Evolutionary conservation across 1,140 invertebrate species (phyloP), one percentile per base, ranked within the genome.

Genomic region (Calliphora vicina): DNA sequence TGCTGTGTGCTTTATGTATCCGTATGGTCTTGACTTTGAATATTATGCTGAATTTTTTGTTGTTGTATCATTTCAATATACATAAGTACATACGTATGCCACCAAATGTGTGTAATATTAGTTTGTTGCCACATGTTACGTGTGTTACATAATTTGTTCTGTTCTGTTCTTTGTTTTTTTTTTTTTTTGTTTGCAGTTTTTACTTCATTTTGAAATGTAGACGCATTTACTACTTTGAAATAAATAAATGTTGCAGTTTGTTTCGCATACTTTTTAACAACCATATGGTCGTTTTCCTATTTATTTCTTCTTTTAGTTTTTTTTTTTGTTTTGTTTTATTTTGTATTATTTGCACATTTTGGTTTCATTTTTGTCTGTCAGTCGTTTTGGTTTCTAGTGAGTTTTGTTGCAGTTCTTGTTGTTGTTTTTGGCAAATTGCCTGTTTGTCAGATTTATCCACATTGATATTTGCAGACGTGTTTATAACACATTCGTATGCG

Each of bases 401-500:
- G 15, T n/a, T n/a, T 57, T 57, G 15, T 17, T 17, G 15, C n/a
- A 17, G 5, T 4, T 57, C 13, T n/a, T 57, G 15, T 57, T n/a
- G 50, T 57, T 15, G 50, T 57, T 61, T 13, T 61, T 67, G 61
- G 61, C 61, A 67, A 67, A 67, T 67, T 67, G 61, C 61, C 61
- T 67, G 61, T 25, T 67, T 67, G 61, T 67, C 61, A 67, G 61
- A 67, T 67, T 67, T 67, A 67, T 67, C n/a, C 61, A 23, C 61
- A 10, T 6, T 23, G 61, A 67, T 67, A 67, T 67, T 67, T 67
- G n/a, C 61, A 20, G 20, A 67, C 61, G 61, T 67, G 61, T 67
- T 67, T 67, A 67, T 67, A 67, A 67, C 61, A 67, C 61, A 67
- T 23, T 67, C 61, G 61, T 67, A 67, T 67, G 61, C 61, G 61